Evolutionary conservation across 2,888 invertebrate genomes (phyloP).

Genomic region (Anticlea derivata): DNA sequence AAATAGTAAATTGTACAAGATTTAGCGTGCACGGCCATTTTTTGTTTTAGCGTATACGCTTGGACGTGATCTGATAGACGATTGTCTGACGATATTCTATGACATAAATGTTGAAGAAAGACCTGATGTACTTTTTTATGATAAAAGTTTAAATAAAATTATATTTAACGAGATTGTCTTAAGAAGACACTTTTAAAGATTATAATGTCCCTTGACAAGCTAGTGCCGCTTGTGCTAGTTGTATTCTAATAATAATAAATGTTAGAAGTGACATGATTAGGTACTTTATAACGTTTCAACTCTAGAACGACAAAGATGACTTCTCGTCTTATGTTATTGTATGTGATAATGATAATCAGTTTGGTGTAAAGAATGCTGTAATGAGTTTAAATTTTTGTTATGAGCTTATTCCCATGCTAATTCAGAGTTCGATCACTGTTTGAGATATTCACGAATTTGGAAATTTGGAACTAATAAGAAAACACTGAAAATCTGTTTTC

Average conservation of each 20-base stretch:
- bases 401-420: conserved; percentile 52
- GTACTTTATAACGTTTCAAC: conserved; percentile 47
- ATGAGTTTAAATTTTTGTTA: conserved; percentile 46
- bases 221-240: conserved; percentile 58
- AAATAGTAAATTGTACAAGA: conserved; percentile 59
- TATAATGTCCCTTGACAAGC: conserved; percentile 56
- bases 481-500: conserved; percentile 28
- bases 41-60: conserved; percentile 61
- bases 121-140: conserved; percentile 64
- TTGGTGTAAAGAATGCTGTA: conserved; percentile 43
- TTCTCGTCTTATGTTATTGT: conserved; percentile 40
- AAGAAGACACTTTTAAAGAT: conserved; percentile 58
- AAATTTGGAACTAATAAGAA: conserved; percentile 14
- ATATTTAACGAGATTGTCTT: conserved; percentile 66
- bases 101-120: conserved; percentile 42
- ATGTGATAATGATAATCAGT: conserved; percentile 44
- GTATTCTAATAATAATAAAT: conserved; percentile 46
- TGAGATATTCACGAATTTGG: neutral
- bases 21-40: conserved; percentile 57
- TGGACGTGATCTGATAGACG: conserved; percentile 57
- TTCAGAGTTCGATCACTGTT: conserved; percentile 25
- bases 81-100: conserved; percentile 43
- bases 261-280: conserved; percentile 55
- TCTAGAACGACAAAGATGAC: conserved; percentile 67
- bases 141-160: conserved; percentile 57